Percentiles rank a stretch among this genome's conserved stretches.
These are phyloP conservation scores for Trigoniulus corallinus DNA, from an alignment of 1,140 invertebrate species.

Conservation along the genomic window DNA sequence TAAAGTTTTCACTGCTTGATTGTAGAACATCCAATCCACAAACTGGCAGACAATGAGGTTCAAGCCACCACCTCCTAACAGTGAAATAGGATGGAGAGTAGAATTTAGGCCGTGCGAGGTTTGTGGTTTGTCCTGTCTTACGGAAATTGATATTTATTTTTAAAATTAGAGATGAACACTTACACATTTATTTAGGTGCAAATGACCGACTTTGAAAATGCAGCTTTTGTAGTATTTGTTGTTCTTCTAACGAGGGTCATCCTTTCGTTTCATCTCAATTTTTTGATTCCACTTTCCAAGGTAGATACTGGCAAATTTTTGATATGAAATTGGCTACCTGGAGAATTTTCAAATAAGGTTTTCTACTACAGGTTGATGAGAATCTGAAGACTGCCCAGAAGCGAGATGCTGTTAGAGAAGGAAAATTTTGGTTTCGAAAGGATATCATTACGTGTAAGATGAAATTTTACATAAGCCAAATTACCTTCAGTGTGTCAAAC, in stretches of 20 bases:
- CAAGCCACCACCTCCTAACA: constrained; percentile 90
- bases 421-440: constrained; percentile 83
- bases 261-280: constrained; percentile 87
- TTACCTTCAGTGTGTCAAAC: too few species aligned
- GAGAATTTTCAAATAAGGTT: too few species aligned
- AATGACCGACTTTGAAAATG: constrained; percentile 98
- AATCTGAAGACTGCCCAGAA: constrained; percentile 93
- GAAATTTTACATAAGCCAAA: too few species aligned
- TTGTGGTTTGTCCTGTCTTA: too few species aligned
- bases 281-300: constrained; percentile 95
- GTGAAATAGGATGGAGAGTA: constrained; percentile 94
- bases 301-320: too few species aligned
- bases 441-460: constrained; percentile 42
- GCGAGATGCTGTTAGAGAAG: constrained; percentile 58
- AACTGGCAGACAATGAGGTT: constrained; percentile 99
- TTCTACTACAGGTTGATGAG: constrained; percentile 70
- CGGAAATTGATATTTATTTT: too few species aligned
- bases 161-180: too few species aligned
- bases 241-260: constrained; percentile 93
- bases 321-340: too few species aligned
- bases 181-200: too few species aligned
- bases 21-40: constrained; percentile 95
- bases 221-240: constrained; percentile 96
- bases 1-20: not conserved
- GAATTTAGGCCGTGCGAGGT: constrained; percentile 96